Conservation (phyloP, 2,888 invertebrate species). For the Drosophila siamana region DNA sequence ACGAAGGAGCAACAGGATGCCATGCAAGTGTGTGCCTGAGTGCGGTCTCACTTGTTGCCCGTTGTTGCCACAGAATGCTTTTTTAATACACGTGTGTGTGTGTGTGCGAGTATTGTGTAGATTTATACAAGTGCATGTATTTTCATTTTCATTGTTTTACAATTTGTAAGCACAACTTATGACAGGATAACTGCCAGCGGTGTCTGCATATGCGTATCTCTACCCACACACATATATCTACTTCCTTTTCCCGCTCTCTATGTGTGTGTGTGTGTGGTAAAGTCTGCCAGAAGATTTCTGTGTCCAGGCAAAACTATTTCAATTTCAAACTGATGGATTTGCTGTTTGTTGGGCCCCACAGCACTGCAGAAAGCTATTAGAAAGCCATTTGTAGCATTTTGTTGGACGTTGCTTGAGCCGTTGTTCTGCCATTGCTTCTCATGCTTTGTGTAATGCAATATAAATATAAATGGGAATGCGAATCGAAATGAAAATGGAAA, state of each 20-base stretch:
- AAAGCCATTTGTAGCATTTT: constrained; percentile 64
- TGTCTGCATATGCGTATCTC: constrained; percentile 35
- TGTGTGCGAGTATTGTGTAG: constrained; percentile 48
- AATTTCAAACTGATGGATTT: constrained; percentile 71
- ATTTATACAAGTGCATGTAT: constrained; percentile 67
- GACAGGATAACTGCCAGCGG: constrained; percentile 71
- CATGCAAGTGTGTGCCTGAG: constrained; percentile 55
- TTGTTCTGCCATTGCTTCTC: constrained; percentile 3
- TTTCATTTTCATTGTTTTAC: constrained; percentile 81
- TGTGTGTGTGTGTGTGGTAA: constrained; percentile 6
- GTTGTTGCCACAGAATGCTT: constrained; percentile 56
- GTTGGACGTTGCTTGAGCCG: neutral
- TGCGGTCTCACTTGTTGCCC: constrained; percentile 79
- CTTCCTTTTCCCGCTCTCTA: neutral
- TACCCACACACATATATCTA: constrained; percentile 7
- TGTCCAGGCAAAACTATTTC: constrained; percentile 56
- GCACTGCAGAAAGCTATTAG: constrained; percentile 67
- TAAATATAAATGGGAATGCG: constrained; percentile 13
- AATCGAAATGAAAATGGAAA: constrained; percentile 15
- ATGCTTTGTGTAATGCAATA: constrained; percentile 36
- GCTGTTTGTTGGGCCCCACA: constrained; percentile 38
- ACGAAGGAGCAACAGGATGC: constrained; percentile 75
- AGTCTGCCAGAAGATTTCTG: constrained; percentile 38
- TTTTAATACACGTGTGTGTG: constrained; percentile 41
- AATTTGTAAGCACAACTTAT: constrained; percentile 80